Conservation (phyloP, 2,113 vertebrate species). For the Anguilla japonica region DNA sequence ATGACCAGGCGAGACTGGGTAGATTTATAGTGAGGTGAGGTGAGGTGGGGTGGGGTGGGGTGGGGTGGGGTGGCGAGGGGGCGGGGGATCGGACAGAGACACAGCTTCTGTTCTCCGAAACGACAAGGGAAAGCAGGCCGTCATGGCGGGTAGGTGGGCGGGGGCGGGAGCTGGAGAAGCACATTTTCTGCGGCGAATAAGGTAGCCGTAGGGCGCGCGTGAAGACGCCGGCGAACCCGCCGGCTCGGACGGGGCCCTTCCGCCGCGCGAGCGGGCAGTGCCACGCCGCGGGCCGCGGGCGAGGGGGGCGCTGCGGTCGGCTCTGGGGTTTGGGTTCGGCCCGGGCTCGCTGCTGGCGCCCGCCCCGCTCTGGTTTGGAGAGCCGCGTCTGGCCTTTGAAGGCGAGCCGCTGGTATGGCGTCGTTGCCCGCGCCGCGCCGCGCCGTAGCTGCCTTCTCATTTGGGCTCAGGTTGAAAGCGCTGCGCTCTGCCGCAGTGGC, state of each 20-base stretch:
- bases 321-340: background rate
- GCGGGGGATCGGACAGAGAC: too few species aligned
- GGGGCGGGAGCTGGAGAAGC: too few species aligned
- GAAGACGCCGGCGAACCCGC: background rate
- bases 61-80: too few species aligned
- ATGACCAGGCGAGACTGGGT: background rate
- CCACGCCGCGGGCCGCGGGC: background rate
- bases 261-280: background rate
- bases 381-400: background rate
- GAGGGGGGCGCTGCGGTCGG: background rate
- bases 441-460: background rate
- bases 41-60: too few species aligned
- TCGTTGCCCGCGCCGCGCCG: background rate
- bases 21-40: background rate
- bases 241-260: background rate
- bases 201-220: background rate
- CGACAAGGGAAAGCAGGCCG: too few species aligned
- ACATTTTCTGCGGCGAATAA: background rate
- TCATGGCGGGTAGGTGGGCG: too few species aligned
- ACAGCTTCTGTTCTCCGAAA: too few species aligned
- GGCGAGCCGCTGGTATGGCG: background rate
- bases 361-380: background rate
- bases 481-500: background rate
- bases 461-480: background rate
- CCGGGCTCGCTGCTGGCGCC: background rate